A percentile compares a stretch with the other conserved stretches of the same genome.
phyloP scores from a whole-genome alignment of 2,113 vertebrate species.

The Pandion haliaetus region DNA sequence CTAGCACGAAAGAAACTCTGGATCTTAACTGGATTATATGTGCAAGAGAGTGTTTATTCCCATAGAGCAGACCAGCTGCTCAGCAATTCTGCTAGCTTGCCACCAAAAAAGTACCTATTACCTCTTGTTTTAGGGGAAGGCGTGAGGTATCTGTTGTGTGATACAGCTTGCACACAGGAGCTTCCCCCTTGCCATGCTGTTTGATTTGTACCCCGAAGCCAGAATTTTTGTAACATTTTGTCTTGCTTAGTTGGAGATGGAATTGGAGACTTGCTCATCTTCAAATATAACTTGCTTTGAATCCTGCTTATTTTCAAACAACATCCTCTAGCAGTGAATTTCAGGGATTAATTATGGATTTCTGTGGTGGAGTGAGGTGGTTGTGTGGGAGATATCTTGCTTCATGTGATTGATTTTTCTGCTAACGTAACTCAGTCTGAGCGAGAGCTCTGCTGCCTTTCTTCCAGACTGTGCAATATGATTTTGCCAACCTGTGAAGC shows the following conservation, averaged over 20 bases:
- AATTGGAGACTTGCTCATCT: background rate
- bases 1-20: background rate
- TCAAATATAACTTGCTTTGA: background rate
- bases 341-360: constrained; percentile 5
- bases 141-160: background rate
- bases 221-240: background rate
- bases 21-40: background rate
- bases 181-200: background rate
- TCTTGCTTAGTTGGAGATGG: background rate
- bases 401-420: background rate
- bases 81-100: background rate
- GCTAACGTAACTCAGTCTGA: background rate
- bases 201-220: constrained; percentile 1
- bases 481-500: background rate
- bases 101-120: background rate
- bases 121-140: background rate
- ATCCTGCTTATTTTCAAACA: background rate
- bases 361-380: background rate
- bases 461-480: background rate
- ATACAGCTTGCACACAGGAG: background rate
- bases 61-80: constrained; percentile 15
- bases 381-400: background rate
- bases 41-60: background rate
- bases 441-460: background rate
- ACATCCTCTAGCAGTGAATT: background rate